Evolutionary conservation across 1,140 invertebrate genomes (phyloP).

Genomic region (Calliopsis andreniformis): DNA sequence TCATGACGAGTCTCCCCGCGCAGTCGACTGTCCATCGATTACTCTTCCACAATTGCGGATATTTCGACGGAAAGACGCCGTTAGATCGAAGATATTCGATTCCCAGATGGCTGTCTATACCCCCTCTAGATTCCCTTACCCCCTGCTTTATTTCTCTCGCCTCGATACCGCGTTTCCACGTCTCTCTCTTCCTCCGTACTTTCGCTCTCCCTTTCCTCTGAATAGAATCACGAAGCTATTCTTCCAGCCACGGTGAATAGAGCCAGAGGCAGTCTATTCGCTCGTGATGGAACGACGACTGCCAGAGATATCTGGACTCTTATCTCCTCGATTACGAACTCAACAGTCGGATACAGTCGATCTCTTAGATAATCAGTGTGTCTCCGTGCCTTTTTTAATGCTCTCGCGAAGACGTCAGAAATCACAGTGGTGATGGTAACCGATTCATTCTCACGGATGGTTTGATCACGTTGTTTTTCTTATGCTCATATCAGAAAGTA

Average conservation of each 20-base stretch:
- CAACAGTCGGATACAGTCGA: constrained; percentile 57
- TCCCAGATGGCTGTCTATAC: constrained; percentile 69
- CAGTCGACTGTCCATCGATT: constrained; percentile 74
- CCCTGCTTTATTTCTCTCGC: constrained; percentile 48
- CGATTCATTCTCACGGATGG: too few species aligned
- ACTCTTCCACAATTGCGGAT: constrained; percentile 78
- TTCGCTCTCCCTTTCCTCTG: constrained; percentile 56
- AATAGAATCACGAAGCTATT: constrained; percentile 80
- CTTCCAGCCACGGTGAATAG: constrained; percentile 73
- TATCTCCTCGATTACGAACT: constrained; percentile 64
- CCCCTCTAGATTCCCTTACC: constrained; percentile 51
- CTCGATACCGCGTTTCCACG: constrained; percentile 29
- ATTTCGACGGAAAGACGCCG: constrained; percentile 68
- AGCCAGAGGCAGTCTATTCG: constrained; percentile 66
- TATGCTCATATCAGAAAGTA: neutral
- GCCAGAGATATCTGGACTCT: constrained; percentile 70
- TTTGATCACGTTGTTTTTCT: neutral
- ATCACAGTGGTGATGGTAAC: too few species aligned
- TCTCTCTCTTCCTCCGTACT: constrained; percentile 44
- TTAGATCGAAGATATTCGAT: constrained; percentile 77
- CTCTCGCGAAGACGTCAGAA: too few species aligned
- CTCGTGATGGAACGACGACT: constrained; percentile 73
- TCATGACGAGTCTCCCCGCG: constrained; percentile 33
- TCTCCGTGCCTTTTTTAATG: neutral
- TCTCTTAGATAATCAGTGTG: constrained; percentile 62